These are phyloP conservation scores for Cephalopterus ornatus DNA, from an alignment of 2,113 vertebrate genomes.

Conservation along the genomic window DNA sequence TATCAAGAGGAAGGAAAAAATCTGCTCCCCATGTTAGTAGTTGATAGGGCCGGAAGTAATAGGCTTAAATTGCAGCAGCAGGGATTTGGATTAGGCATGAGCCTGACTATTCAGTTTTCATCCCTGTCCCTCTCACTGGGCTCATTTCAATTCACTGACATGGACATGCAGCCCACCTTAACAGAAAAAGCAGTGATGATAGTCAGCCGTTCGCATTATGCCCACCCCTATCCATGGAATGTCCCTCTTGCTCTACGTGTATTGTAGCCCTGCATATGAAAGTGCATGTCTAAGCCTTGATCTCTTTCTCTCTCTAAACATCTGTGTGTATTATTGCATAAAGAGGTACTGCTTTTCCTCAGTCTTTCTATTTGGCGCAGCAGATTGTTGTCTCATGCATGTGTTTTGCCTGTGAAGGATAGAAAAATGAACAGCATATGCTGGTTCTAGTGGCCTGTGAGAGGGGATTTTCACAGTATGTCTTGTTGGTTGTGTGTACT, in stretches of 20 bases:
- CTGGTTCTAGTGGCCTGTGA: not conserved
- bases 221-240: not conserved
- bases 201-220: not conserved
- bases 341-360: not conserved
- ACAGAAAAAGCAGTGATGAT: not conserved
- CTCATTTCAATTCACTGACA: not conserved
- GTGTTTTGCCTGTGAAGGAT: not conserved
- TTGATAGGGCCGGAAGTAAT: slow-evolving; percentile 40
- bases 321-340: not conserved
- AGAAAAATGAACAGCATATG: not conserved
- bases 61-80: slow-evolving; percentile 35
- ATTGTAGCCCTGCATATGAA: not conserved
- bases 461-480: not conserved
- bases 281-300: not conserved
- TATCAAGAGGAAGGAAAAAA: slow-evolving; percentile 45
- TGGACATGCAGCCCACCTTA: not conserved
- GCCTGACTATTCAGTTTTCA: slow-evolving; percentile 15
- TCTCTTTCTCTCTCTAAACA: not conserved
- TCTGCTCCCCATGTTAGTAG: not conserved
- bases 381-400: not conserved
- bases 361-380: not conserved
- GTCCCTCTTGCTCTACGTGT: not conserved
- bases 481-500: not conserved
- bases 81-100: slow-evolving; percentile 27
- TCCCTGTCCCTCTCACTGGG: not conserved